Percentiles rank a stretch among this genome's conserved stretches.
phyloP scores from a whole-genome alignment of 2,113 vertebrate genomes.

The Pygoscelis adeliae region DNA sequence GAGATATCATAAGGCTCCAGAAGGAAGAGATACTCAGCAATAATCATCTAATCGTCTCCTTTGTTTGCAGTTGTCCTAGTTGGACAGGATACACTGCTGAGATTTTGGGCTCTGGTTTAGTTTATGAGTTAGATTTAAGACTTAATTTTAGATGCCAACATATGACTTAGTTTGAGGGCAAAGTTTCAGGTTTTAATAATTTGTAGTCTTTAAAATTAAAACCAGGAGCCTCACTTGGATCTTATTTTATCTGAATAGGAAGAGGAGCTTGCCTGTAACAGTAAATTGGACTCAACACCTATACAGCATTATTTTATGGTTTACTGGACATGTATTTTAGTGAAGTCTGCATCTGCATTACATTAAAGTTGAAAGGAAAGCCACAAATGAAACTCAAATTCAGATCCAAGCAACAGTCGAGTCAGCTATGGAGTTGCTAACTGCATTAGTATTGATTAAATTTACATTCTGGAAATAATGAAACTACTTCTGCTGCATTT shows the following conservation, averaged over 20 bases:
- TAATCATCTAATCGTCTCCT: not conserved
- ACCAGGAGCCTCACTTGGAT: not conserved
- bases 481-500: conserved; percentile 54
- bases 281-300: conserved; percentile 53
- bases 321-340: conserved; percentile 58
- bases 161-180: not conserved
- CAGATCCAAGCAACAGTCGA: conserved; percentile 40
- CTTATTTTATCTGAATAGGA: conserved; percentile 16
- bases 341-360: conserved; percentile 35
- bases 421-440: conserved; percentile 61
- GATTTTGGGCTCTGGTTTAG: not conserved
- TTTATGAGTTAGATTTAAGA: conserved; percentile 9
- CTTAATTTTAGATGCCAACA: conserved; percentile 1
- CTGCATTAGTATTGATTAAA: conserved; percentile 74
- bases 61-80: not conserved
- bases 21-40: not conserved
- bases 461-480: conserved; percentile 69
- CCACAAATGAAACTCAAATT: conserved; percentile 64
- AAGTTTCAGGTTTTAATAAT: conserved; percentile 8
- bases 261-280: conserved; percentile 13
- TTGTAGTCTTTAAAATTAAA: conserved; percentile 17
- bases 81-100: not conserved
- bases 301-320: conserved; percentile 55
- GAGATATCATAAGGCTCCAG: not conserved
- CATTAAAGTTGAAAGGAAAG: conserved; percentile 66